Base-by-base conservation (phyloP, 2,113 vertebrate genomes). In the Zosterops hypoxanthus region DNA sequence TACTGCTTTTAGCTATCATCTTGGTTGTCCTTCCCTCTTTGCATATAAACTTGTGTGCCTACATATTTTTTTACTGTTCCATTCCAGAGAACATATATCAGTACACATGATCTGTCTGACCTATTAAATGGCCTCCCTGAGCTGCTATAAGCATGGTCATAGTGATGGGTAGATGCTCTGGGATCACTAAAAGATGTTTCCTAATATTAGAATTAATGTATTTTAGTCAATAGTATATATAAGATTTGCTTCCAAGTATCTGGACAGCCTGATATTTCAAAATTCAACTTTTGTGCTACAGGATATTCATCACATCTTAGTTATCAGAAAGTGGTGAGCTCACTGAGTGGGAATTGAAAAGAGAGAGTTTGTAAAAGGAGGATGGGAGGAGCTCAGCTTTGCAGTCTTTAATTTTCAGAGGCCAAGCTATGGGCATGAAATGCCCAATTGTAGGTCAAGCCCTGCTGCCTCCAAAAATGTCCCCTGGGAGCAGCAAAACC, bases 321-420 rank as follows among this genome's bases (percentile, higher is more conserved):
- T 90, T 90, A 82, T 70, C 66, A 78, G 47, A 70, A 94, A 70
- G 11, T 41, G 24, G 29, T 70, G 71, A 69, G 22, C 11, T 77
- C 61, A 34, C 42, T 79, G 69, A 28, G 14, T 66, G 33, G 52
- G 47, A 88, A 77, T 69, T 25, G 39, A 36, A 81, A 83, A 66
- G 12, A 33, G 11, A 46, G 25, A 76, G 28, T 84, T 94, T 65
- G 26, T 46, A 88, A 76, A 93, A 53, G 28, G 41, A 93, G n/a
- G 57, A 39, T 0, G 6, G 46, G 53, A 93, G 75, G 55, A 80
- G 19, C 22, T 88, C 42, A 84, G 33, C 39, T 83, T 90, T 80
- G 24, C n/a, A 57, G 88, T 59, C 76, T 90, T 77, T 90, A 92
- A 94, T 93, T 94, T 90, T 69, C 71, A 77, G 66, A 68, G 49